Conservation (phyloP, 2,797 vertebrate genomes). For the Valencia hispanica region DNA sequence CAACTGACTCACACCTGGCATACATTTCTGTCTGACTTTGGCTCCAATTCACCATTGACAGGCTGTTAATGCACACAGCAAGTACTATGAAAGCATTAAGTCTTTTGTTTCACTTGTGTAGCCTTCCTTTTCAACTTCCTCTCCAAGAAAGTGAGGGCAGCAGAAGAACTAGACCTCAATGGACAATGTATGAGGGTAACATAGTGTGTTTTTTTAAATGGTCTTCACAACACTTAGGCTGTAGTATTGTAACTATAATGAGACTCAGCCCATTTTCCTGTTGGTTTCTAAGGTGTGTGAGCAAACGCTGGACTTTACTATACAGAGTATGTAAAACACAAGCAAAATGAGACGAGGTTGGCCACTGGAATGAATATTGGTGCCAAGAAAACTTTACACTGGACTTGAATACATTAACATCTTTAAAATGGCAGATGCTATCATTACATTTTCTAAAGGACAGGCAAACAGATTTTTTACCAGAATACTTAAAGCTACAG, state of each 20-base stretch:
- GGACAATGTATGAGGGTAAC: background rate
- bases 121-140: constrained; percentile 10
- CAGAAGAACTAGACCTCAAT: constrained; percentile 2
- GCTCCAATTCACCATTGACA: background rate
- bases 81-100: background rate
- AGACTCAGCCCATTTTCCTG: background rate
- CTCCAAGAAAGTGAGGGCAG: background rate
- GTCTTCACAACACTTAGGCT: background rate
- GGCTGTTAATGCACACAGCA: background rate
- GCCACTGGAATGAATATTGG: background rate
- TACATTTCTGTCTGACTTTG: too few species aligned
- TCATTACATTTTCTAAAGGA: background rate
- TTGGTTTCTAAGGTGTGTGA: background rate
- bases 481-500: background rate
- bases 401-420: background rate
- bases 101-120: constrained; percentile 17
- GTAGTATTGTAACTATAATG: background rate
- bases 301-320: constrained; percentile 7
- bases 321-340: constrained; percentile 8
- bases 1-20: background rate
- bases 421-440: constrained; percentile 5
- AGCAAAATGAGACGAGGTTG: background rate
- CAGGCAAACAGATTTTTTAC: background rate
- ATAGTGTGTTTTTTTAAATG: constrained; percentile 5
- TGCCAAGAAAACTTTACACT: background rate